A percentile compares a stretch with the other conserved stretches of the same genome.
These are phyloP conservation scores for Cephus runcator DNA, from an alignment of 2,888 invertebrate species.

Conservation along the genomic window DNA sequence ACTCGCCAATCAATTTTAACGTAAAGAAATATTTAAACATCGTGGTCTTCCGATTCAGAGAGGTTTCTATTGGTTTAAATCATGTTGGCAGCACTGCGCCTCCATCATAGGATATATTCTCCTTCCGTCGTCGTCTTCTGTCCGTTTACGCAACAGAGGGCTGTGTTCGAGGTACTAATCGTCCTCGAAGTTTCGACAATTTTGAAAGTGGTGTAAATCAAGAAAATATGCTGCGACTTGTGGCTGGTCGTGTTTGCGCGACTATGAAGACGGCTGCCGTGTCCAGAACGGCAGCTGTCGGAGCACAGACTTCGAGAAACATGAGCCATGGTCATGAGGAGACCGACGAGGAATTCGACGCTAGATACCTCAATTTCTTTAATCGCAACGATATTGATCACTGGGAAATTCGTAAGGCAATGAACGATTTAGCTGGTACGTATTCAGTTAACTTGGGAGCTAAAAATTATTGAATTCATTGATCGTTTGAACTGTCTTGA, in stretches of 20 bases:
- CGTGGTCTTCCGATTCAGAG: background rate
- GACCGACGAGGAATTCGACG: slow-evolving; percentile 88
- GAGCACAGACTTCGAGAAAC: slow-evolving; percentile 53
- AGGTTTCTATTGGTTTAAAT: background rate
- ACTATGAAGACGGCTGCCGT: slow-evolving; percentile 33
- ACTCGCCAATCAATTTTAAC: background rate
- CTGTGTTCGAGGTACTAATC: background rate
- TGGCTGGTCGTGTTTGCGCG: slow-evolving; percentile 41
- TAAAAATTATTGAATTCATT: background rate
- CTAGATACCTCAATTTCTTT: slow-evolving; percentile 85
- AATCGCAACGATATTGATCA: slow-evolving; percentile 89
- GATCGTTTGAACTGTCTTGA: background rate
- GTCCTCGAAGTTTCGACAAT: background rate
- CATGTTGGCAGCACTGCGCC: background rate
- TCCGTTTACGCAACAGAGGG: slow-evolving; percentile 1
- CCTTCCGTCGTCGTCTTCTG: background rate
- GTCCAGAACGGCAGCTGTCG: slow-evolving; percentile 42
- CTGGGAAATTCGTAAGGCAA: slow-evolving; percentile 93
- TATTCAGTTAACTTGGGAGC: slow-evolving; percentile 3
- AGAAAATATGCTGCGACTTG: slow-evolving; percentile 49
- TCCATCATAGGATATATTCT: background rate
- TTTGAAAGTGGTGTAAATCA: background rate
- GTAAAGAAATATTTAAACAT: background rate
- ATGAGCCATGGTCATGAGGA: slow-evolving; percentile 71
- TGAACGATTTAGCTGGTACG: slow-evolving; percentile 78